These are phyloP conservation scores for Datnioides undecimradiatus DNA, from an alignment of 2,113 vertebrate genomes.

Conservation along the genomic window DNA sequence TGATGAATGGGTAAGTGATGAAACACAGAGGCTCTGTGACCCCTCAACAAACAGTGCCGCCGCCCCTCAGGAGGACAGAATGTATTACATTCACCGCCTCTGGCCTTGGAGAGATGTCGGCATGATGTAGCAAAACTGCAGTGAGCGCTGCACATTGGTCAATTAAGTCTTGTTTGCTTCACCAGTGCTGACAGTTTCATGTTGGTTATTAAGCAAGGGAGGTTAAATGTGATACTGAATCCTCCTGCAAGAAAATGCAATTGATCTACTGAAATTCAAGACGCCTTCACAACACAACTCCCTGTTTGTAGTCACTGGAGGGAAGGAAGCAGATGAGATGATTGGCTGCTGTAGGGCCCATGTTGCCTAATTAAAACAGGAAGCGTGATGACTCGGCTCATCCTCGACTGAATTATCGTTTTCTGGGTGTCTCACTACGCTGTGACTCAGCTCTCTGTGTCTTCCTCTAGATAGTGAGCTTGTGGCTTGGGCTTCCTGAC, in stretches of 20 bases:
- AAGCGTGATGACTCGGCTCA: slow-evolving; percentile 76
- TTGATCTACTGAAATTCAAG: slow-evolving; percentile 50
- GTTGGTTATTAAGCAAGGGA: slow-evolving; percentile 52
- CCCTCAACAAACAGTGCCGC: slow-evolving; percentile 59
- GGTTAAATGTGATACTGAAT: slow-evolving; percentile 54
- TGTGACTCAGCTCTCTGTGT: slow-evolving; percentile 75
- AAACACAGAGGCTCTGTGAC: slow-evolving; percentile 77
- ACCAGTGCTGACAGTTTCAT: slow-evolving; percentile 65
- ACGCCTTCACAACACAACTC: slow-evolving; percentile 25
- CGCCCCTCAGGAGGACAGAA: slow-evolving; percentile 64
- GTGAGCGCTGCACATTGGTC: slow-evolving; percentile 58
- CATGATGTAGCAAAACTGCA: slow-evolving; percentile 69
- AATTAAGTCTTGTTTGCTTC: slow-evolving; percentile 66
- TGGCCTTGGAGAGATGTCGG: slow-evolving; percentile 71
- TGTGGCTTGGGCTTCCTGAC: slow-evolving; percentile 50
- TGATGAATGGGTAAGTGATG: slow-evolving; percentile 80
- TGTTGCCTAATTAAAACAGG: slow-evolving; percentile 76
- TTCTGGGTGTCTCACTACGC: slow-evolving; percentile 46
- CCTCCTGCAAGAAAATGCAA: slow-evolving; percentile 22
- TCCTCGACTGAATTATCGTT: slow-evolving; percentile 66
- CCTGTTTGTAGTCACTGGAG: slow-evolving; percentile 54
- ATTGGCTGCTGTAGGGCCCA: slow-evolving; percentile 56
- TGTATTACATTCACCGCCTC: slow-evolving; percentile 69
- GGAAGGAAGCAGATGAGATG: slow-evolving; percentile 72
- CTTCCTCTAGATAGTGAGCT: slow-evolving; percentile 75